phyloP scores from a whole-genome alignment of 2,888 invertebrate species.

The Drosophila atripex region DNA sequence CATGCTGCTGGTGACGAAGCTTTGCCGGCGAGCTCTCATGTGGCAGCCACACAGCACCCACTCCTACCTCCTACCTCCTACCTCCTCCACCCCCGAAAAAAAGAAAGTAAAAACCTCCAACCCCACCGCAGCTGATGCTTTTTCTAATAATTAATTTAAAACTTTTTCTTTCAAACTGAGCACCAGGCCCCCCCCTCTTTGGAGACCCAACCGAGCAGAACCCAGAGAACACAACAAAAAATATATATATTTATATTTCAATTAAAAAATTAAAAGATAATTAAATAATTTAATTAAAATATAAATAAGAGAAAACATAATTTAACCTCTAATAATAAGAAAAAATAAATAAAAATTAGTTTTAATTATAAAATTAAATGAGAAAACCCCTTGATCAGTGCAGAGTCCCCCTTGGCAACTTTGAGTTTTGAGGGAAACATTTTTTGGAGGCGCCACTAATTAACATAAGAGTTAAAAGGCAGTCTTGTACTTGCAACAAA shows the following conservation, averaged over 20 bases:
- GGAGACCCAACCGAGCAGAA: neutral
- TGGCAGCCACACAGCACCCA: constrained; percentile 33
- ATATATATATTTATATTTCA: neutral
- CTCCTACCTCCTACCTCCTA: neutral
- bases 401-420: constrained; percentile 1
- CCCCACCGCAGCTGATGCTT: constrained; percentile 75
- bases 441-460: constrained; percentile 41
- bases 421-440: constrained; percentile 15
- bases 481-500: neutral
- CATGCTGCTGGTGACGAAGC: constrained; percentile 31
- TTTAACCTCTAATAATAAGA: neutral
- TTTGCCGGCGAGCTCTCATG: constrained; percentile 38
- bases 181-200: neutral
- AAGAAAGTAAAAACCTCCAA: neutral
- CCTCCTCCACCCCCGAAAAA: neutral
- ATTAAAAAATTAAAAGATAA: neutral
- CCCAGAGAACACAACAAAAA: neutral
- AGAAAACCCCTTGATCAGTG: neutral
- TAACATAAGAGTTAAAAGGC: constrained; percentile 15
- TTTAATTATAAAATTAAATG: neutral
- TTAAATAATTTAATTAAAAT: neutral
- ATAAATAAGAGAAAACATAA: neutral
- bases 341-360: too few relatives aligned
- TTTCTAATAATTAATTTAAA: constrained; percentile 83
- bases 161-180: constrained; percentile 78